phyloP scores from a whole-genome alignment of 2,888 invertebrate genomes.

The Helobdella robusta region DNA sequence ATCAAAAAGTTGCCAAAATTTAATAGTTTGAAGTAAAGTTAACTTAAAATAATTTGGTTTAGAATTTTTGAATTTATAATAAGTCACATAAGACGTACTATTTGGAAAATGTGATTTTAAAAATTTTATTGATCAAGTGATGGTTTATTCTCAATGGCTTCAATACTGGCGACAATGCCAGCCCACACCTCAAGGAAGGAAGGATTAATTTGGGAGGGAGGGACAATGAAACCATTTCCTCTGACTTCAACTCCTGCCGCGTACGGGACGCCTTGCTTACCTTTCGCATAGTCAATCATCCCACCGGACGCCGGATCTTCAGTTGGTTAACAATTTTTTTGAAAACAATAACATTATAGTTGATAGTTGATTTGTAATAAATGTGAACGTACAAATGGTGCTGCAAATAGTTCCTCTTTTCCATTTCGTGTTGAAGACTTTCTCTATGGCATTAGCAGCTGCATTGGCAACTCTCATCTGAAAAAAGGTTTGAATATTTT shows the following conservation, averaged over 20 bases:
- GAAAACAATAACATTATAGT: background rate
- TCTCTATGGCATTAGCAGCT: conserved; percentile 21
- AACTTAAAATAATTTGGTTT: no score
- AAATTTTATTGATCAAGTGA: no score
- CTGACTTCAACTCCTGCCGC: conserved; percentile 23
- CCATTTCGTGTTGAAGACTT: conserved; percentile 18
- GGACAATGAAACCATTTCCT: conserved; percentile 25
- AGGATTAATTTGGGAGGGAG: conserved; percentile 24
- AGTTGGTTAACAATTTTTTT: background rate
- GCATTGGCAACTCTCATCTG: conserved; percentile 19
- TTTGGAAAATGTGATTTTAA: no score
- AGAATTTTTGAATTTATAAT: no score
- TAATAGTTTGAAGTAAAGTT: no score
- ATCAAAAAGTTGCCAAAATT: no score
- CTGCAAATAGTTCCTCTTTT: conserved; percentile 16
- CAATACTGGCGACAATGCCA: conserved; percentile 13
- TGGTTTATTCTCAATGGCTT: conserved; percentile 5
- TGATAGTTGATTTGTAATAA: background rate
- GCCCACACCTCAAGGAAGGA: conserved; percentile 23
- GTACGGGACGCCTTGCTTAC: conserved; percentile 17
- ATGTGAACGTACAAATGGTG: conserved; percentile 6
- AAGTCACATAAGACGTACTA: no score
- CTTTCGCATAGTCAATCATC: conserved; percentile 26
- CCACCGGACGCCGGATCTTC: conserved; percentile 26
- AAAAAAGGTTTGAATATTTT: background rate